Base-by-base conservation (phyloP, 1,140 invertebrate species). In the Drosophila tsacasi region DNA sequence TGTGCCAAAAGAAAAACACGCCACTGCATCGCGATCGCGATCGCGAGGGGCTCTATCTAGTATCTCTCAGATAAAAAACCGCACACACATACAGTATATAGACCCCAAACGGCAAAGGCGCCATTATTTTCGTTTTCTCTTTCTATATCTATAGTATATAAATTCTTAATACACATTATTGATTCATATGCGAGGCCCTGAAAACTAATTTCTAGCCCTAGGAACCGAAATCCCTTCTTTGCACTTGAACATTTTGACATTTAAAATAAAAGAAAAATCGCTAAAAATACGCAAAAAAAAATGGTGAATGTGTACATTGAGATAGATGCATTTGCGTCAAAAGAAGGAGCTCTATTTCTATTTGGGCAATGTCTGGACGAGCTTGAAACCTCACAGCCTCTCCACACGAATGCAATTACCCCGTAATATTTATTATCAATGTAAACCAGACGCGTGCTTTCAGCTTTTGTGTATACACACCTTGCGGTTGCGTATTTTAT, bases 201-300 rank as follows among this genome's bases (percentile, higher is more conserved):
- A 27, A 59, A 42, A 50, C 59, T 71, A 59, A 35, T 49, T 40
- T 58, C 27, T 49, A n/a, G 27, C 52, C 66, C 37, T 49, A 57
- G 21, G 21, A 72, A 72, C 0, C 13, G 5, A 15, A 21, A 25
- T 71, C 72, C 44, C 37, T 50, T 42, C 21, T 37, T 27, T 89
- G 77, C 65, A 78, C 73, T 83, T 83, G 76, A 83, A 75, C n/a
- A n/a, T n/a, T 75, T 64, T 89, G 77, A 75, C 84, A 83, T 89
- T 89, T 81, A 39, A 57, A 57, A 12, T 39, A 23, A 7, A 57
- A 68, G n/a, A 76, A 47, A 80, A 71, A 55, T 78, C 23, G 25
- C 66, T 87, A 81, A 75, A 83, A 81, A 79, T 81, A 85, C 44
- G 61, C 49, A 54, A 27, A 50, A 54, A 25, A 50, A 27, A 21